These are phyloP conservation scores for pig (Sus scrofa) DNA, from an alignment of 2,113 vertebrate genomes.

Conservation along the genomic window T2T-Sscrofa CM000829.6:22787501-22788000, in stretches of 20 bases:
- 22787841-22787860: background rate
- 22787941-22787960: background rate
- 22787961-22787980: too few relatives aligned
- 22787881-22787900: background rate
- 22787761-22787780: background rate
- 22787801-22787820: background rate
- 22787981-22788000: too few relatives aligned
- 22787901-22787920: background rate
- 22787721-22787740: background rate
- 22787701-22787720: background rate
- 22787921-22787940: background rate
- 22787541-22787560: too few relatives aligned
- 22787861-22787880: background rate
- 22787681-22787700: conserved; percentile 4
- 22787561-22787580: too few relatives aligned
- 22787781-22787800: background rate
- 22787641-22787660: conserved; percentile 7
- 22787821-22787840: background rate
- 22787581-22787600: too few relatives aligned
- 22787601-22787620: too few relatives aligned
- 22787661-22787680: background rate
- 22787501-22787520: too few relatives aligned
- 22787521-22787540: too few relatives aligned
- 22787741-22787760: background rate
- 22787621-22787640: too few relatives aligned